Conservation (phyloP, 2,888 invertebrate genomes). For the Melanostoma mellinum region DNA sequence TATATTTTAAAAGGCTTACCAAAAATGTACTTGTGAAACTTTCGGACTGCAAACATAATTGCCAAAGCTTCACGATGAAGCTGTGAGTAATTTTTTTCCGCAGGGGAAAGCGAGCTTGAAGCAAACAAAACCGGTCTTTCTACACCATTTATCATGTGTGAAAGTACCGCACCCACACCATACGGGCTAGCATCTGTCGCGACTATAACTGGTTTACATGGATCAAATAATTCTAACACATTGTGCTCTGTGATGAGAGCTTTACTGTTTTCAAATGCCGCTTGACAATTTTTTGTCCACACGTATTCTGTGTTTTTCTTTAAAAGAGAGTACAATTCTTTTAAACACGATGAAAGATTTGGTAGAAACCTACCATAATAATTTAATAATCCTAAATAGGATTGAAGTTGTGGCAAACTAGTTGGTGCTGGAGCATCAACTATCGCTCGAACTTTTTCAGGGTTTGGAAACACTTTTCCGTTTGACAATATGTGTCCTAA, state of each 20-base stretch:
- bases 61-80: too few species aligned
- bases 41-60: too few species aligned
- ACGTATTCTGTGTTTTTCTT: too few species aligned
- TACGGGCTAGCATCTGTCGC: too few species aligned
- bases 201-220: neutral
- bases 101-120: slow-evolving; percentile 13
- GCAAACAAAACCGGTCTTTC: slow-evolving; percentile 17
- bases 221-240: slow-evolving; percentile 8
- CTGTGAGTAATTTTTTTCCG: neutral
- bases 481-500: slow-evolving; percentile 5
- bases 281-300: too few species aligned
- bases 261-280: too few species aligned
- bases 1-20: slow-evolving; percentile 14
- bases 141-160: slow-evolving; percentile 14
- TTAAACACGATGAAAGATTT: neutral
- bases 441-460: slow-evolving; percentile 3
- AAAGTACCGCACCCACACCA: neutral
- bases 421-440: slow-evolving; percentile 4
- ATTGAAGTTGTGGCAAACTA: neutral
- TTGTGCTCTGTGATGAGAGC: too few species aligned
- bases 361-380: slow-evolving; percentile 8
- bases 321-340: neutral
- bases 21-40: neutral
- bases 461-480: slow-evolving; percentile 4
- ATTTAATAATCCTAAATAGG: slow-evolving; percentile 5